Conservation (phyloP, 2,113 vertebrate genomes). For the Cinclus cinclus region DNA sequence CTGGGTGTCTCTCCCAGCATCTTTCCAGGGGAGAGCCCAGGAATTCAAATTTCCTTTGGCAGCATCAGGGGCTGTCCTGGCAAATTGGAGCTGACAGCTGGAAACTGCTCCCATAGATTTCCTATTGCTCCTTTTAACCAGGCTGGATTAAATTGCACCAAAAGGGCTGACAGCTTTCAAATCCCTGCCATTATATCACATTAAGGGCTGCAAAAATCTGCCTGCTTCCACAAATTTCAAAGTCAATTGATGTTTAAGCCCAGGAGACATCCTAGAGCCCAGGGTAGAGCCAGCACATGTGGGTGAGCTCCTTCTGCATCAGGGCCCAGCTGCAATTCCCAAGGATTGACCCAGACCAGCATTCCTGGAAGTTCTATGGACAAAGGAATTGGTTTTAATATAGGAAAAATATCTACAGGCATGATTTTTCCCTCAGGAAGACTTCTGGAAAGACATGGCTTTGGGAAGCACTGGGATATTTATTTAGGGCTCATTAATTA, state of each 20-base stretch:
- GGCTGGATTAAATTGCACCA: conserved; percentile 63
- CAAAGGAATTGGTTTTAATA: background rate
- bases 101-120: conserved; percentile 73
- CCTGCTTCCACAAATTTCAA: conserved; percentile 61
- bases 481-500: background rate
- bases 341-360: background rate
- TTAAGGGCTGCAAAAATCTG: conserved; percentile 41
- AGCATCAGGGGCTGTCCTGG: conserved; percentile 16
- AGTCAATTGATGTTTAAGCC: conserved; percentile 62
- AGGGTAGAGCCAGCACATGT: background rate
- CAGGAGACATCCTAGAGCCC: background rate
- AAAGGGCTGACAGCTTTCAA: conserved; percentile 63
- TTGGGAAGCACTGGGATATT: background rate
- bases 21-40: background rate
- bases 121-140: conserved; percentile 66
- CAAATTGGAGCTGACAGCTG: conserved; percentile 70
- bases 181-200: conserved; percentile 33
- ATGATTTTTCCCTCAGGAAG: background rate
- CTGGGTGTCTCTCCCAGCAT: background rate
- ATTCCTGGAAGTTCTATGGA: background rate
- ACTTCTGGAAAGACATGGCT: background rate
- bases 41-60: background rate
- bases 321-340: background rate
- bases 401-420: background rate
- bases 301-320: background rate